Evolutionary conservation across 2,113 vertebrate species (phyloP).

Genomic region (Dinomys branickii): DNA sequence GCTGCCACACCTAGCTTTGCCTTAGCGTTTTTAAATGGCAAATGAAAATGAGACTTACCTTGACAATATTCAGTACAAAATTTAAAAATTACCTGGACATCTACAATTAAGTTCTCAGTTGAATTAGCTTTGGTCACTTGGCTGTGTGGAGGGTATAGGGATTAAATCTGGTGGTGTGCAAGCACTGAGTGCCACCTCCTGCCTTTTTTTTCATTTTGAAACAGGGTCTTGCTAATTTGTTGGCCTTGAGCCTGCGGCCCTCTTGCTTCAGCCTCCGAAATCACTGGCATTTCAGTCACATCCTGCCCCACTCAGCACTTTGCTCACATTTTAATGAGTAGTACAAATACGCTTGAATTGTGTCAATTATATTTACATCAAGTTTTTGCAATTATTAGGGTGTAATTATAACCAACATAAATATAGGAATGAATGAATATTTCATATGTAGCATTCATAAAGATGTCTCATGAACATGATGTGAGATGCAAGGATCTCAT

Average conservation of each 20-base stretch:
- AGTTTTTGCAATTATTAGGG: slow-evolving; percentile 1
- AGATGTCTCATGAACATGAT: background rate
- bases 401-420: background rate
- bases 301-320: background rate
- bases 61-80: slow-evolving; percentile 86
- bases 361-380: slow-evolving; percentile 67
- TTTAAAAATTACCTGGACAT: slow-evolving; percentile 89
- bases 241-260: background rate
- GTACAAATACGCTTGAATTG: slow-evolving; percentile 78
- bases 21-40: slow-evolving; percentile 72
- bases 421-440: background rate
- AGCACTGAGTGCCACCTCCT: background rate
- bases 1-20: background rate
- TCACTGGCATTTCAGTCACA: background rate
- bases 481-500: background rate
- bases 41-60: slow-evolving; percentile 89
- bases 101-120: slow-evolving; percentile 83
- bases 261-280: background rate
- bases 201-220: background rate
- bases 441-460: background rate
- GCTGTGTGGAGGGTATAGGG: background rate
- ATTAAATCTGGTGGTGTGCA: background rate
- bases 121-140: slow-evolving; percentile 76
- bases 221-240: background rate
- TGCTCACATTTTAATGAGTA: slow-evolving; percentile 12